Base-by-base conservation (phyloP, 1,140 invertebrate genomes). In the Aphelinus atriplicis region DNA sequence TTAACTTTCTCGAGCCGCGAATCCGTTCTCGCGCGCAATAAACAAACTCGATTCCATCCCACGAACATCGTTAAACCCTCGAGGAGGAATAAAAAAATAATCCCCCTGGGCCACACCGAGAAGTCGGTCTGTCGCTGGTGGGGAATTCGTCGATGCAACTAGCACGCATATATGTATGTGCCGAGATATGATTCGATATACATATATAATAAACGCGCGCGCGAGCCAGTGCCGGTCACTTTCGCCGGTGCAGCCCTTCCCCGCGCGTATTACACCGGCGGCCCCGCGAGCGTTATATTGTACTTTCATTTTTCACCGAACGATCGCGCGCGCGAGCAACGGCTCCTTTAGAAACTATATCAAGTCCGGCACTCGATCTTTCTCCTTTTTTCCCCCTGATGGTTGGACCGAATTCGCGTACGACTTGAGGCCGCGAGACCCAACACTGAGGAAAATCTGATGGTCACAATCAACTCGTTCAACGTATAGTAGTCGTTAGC, bases 251-350 rank as follows among this genome's bases (percentile, higher is more conserved):
- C 26, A 26, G 26, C 73, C 73, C 73, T 75, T 75, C 63, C 66
- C 65, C 64, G 10, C 50, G 50, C 60, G 58, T 2, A 62, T 67
- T 26, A 26, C 26, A 26, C 26, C 26, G 26, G 26, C 26, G 26
- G 26, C 26, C 26, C 26, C 26, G 26, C 0, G 26, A 26, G 26
- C 55, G 71, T 43, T 3, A 68, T 10, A 50, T 75, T 63, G 60
- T 70, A 65, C 73, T 75, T 75, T 75, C 73, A 75, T 75, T 75
- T 70, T 75, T 53, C 55, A 70, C 55, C 10, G 51, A n/a, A 46
- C 63, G 45, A 3, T 46, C 26, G 10, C 50, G 9, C 56, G 7
- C 43, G 43, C 50, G 4, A 7, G 48, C 7, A 1, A 7, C 3
- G n/a, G 51, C 3, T n/a, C n/a, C 48, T 71, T 64, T 57, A 64